A percentile compares a stretch with the other conserved stretches of the same genome.
Conservation (phyloP, 2,797 vertebrate species). For the Eutrigla gurnardus region DNA sequence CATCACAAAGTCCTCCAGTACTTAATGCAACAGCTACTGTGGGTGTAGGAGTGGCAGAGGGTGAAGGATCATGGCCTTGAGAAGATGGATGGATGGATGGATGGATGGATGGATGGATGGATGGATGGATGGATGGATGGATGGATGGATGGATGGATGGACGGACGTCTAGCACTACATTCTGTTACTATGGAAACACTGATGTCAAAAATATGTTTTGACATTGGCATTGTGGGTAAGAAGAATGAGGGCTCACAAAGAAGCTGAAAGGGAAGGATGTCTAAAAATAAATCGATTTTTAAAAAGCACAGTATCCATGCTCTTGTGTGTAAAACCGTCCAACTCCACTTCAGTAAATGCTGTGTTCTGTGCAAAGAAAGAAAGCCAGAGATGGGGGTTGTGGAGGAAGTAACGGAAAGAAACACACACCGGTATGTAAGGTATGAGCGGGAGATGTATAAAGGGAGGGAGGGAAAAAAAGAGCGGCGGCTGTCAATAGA, state of each 20-base stretch:
- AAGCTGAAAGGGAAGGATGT: slow-evolving; percentile 9
- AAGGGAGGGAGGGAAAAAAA: slow-evolving; percentile 55
- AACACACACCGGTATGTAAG: slow-evolving; percentile 55
- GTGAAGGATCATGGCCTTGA: slow-evolving; percentile 2
- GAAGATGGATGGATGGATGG: background rate
- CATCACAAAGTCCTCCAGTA: slow-evolving; percentile 40
- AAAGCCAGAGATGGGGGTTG: slow-evolving; percentile 7
- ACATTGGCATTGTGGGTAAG: slow-evolving; percentile 34
- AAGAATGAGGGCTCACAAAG: slow-evolving; percentile 13
- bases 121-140: background rate
- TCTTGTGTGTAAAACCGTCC: background rate
- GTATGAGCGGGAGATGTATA: slow-evolving; percentile 64
- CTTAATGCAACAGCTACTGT: background rate
- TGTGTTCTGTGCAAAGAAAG: background rate
- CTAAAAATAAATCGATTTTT: background rate
- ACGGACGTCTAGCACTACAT: slow-evolving; percentile 20
- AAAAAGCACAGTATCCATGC: background rate
- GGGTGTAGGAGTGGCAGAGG: background rate
- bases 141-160: background rate
- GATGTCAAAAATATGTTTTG: slow-evolving; percentile 59
- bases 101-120: too few species aligned
- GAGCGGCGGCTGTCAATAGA: slow-evolving; percentile 38
- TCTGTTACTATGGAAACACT: slow-evolving; percentile 68
- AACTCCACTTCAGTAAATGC: too few species aligned
- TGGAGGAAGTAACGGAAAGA: slow-evolving; percentile 44